Base-by-base conservation (phyloP, 2,797 vertebrate species). In the Chrosomus eos region DNA sequence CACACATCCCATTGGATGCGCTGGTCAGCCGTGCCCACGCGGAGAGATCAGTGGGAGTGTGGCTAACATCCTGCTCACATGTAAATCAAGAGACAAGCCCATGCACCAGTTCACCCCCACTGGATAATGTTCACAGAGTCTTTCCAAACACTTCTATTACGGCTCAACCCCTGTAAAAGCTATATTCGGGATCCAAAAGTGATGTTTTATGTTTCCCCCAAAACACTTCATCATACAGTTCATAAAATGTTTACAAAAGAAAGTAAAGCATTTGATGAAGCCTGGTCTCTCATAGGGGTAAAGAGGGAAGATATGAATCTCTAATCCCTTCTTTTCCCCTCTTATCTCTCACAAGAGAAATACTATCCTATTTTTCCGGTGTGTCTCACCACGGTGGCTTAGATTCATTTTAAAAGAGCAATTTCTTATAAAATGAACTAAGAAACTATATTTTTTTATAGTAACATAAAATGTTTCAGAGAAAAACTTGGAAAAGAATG, bases 41-140 rank as follows among this genome's bases (percentile, higher is more conserved):
- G 79, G 40, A 75, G 75, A 38, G 75, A 72, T 87, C 51, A 85
- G 88, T 91, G 88, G 89, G 88, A 91, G 89, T 73, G 73, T 82
- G 64, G 45, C 82, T 85, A 9, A 60, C 64, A 79, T 85, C 85
- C 81, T 33, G 77, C 86, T 88, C 73, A 53, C 85, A 88, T 88
- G 73, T 58, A 85, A 85, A 78, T 87, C 83, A 74, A 70, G 16
- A 43, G 70, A 87, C 23, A 80, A 67, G 3, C 36, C 26, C 28
- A 58, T 58, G 55, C 55, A 79, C 64, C 18, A 53, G 64, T 83
- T 76, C 16, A 83, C 18, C 62, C 48, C 48, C 38, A 82, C 6
- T 43, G 60, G 71, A 67, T 26, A 64, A 43, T 67, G 31, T 55
- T 83, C 71, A 74, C 23, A 28, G 18, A 58, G 79, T 58, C 62